Percentiles rank a stretch among this genome's conserved stretches.
Conservation (phyloP, 2,888 invertebrate species). For the Selenia dentaria region DNA sequence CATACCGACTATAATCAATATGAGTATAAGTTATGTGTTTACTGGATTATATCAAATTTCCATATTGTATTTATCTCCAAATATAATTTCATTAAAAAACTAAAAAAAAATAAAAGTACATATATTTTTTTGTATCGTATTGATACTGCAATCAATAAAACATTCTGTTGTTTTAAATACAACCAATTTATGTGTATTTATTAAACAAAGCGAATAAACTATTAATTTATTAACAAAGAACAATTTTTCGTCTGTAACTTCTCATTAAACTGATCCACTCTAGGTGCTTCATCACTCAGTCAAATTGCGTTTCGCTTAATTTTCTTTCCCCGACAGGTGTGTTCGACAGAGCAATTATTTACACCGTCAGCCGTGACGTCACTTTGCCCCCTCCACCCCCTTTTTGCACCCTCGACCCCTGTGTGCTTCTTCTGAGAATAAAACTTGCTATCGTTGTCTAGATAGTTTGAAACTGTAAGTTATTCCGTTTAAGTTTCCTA, state of each 20-base stretch:
- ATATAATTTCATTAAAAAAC: too few species aligned
- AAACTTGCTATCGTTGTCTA: constrained; percentile 62
- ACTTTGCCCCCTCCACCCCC: constrained; percentile 50
- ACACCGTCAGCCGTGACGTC: constrained; percentile 79
- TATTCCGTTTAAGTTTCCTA: constrained; percentile 57
- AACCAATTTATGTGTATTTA: too few species aligned
- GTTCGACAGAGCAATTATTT: constrained; percentile 85
- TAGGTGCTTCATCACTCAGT: constrained; percentile 83
- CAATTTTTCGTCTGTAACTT: constrained; percentile 77
- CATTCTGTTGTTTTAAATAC: too few species aligned
- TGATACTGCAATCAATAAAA: too few species aligned
- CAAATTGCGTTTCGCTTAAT: constrained; percentile 84
- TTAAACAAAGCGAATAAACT: constrained; percentile 42
- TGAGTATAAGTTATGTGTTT: too few species aligned
- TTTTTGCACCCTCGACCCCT: constrained; percentile 31
- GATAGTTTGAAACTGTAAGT: constrained; percentile 66
- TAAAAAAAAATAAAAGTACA: too few species aligned
- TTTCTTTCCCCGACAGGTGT: constrained; percentile 83
- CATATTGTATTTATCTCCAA: too few species aligned
- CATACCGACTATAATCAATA: too few species aligned
- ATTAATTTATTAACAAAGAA: constrained; percentile 65
- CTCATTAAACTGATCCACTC: constrained; percentile 81
- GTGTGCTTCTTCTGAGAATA: constrained; percentile 55
- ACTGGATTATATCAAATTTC: too few species aligned
- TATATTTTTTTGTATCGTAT: too few species aligned